A percentile compares a stretch with the other conserved stretches of the same genome.
phyloP scores from a whole-genome alignment of 2,113 vertebrate species.

The Crotalus helleri region DNA sequence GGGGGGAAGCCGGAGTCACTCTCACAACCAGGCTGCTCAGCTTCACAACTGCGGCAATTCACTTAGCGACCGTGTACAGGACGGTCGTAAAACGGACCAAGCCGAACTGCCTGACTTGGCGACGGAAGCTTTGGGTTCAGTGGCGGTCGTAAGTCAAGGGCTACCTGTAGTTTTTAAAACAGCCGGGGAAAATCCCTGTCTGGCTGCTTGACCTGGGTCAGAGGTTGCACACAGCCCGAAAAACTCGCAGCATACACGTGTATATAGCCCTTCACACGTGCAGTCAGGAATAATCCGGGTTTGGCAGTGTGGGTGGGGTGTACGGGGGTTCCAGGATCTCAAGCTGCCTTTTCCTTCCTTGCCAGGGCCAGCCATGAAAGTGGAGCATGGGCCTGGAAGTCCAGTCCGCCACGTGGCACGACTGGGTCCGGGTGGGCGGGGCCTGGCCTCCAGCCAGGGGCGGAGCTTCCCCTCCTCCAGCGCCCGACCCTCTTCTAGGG shows the following conservation, averaged over 20 bases:
- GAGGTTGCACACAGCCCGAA: not conserved
- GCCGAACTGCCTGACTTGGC: not conserved
- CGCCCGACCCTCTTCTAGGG: not conserved
- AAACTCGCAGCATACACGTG: not conserved
- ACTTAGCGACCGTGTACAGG: not conserved
- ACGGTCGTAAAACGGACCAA: not conserved
- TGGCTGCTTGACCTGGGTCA: not conserved
- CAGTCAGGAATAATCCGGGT: not conserved
- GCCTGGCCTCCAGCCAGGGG: not conserved
- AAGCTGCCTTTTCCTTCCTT: no score
- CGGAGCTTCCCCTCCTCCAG: not conserved
- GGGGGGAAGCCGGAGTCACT: not conserved
- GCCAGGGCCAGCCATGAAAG: not conserved
- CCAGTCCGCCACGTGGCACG: not conserved
- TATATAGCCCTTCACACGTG: not conserved
- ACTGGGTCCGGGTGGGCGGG: not conserved
- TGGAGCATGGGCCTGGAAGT: not conserved
- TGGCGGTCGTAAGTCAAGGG: not conserved
- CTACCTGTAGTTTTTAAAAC: not conserved
- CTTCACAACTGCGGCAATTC: not conserved
- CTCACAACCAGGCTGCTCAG: no score
- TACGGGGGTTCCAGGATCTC: no score
- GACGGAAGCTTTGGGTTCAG: not conserved
- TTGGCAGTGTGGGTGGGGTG: no score
- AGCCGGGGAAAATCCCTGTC: fast-evolving